phyloP scores from a whole-genome alignment of 2,113 vertebrate genomes.

The Rhegmatorhina hoffmannsi region DNA sequence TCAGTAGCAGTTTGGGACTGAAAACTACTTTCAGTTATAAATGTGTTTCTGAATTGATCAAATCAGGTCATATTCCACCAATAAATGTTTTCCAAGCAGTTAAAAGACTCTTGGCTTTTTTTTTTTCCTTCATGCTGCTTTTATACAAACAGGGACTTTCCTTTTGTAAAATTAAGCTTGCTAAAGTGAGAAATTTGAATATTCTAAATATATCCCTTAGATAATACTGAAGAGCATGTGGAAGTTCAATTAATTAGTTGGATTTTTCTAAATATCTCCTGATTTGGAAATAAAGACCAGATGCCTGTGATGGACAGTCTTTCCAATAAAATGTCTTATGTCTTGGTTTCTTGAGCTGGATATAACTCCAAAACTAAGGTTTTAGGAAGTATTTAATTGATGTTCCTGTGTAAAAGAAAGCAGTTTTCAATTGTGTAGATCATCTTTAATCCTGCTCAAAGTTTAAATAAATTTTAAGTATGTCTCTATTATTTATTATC shows the following conservation, averaged over 20 bases:
- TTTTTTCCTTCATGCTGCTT: neutral
- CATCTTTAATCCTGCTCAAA: neutral
- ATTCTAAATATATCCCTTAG: neutral
- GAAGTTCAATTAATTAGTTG: neutral
- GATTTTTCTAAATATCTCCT: neutral
- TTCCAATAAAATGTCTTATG: neutral
- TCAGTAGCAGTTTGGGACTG: neutral
- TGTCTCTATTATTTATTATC: neutral
- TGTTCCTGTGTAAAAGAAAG: neutral
- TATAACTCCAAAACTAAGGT: neutral
- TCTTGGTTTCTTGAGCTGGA: neutral
- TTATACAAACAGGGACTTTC: neutral
- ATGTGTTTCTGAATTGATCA: neutral
- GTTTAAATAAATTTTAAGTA: neutral
- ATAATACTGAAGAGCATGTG: neutral
- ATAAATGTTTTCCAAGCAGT: neutral
- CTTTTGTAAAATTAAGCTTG: neutral
- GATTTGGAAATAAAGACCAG: neutral
- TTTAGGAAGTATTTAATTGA: neutral
- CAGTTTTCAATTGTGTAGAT: neutral
- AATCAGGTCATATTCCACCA: neutral
- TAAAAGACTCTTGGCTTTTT: neutral
- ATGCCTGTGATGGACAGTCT: neutral
- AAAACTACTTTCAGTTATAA: neutral
- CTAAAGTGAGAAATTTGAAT: neutral